Evolutionary conservation across 2,797 vertebrate genomes (phyloP).

Genomic region (Enteromius paludinosus): DNA sequence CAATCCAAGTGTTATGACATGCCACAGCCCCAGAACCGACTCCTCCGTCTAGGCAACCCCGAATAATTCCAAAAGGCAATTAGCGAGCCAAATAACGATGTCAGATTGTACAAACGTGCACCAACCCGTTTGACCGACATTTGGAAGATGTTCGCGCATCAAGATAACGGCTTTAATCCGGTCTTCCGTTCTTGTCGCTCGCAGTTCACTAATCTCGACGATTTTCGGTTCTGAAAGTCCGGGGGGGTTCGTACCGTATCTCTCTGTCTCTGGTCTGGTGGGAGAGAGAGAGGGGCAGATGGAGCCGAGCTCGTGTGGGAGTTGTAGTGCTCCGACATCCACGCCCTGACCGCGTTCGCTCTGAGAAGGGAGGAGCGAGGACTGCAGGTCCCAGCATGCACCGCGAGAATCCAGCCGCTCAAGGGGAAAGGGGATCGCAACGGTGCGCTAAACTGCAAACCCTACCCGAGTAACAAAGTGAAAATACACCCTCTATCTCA

Average conservation of each 20-base stretch:
- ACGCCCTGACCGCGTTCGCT: constrained; percentile 55
- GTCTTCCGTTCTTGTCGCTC: constrained; percentile 71
- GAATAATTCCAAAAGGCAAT: constrained; percentile 74
- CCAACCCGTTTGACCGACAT: constrained; percentile 78
- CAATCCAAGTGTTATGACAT: constrained; percentile 66
- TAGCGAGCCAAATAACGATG: constrained; percentile 73
- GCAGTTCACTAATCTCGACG: constrained; percentile 81
- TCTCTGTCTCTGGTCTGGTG: constrained; percentile 78
- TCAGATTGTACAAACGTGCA: constrained; percentile 80
- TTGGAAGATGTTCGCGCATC: constrained; percentile 67
- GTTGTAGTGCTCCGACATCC: constrained; percentile 67
- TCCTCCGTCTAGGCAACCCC: constrained; percentile 64
- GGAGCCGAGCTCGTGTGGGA: constrained; percentile 69
- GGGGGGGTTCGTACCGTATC: constrained; percentile 81
- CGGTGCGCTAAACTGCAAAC: constrained; percentile 83
- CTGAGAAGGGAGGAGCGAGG: constrained; percentile 74
- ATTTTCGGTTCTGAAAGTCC: constrained; percentile 84
- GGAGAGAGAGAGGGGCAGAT: constrained; percentile 75
- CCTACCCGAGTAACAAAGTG: constrained; percentile 77
- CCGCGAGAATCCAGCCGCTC: constrained; percentile 80
- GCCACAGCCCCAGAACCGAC: constrained; percentile 67
- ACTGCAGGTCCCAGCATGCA: constrained; percentile 85
- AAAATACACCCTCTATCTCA: constrained; percentile 63
- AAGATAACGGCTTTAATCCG: constrained; percentile 72
- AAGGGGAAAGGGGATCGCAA: constrained; percentile 84